phyloP scores from a whole-genome alignment of 2,113 vertebrate genomes.

The Heloderma charlesbogerti region DNA sequence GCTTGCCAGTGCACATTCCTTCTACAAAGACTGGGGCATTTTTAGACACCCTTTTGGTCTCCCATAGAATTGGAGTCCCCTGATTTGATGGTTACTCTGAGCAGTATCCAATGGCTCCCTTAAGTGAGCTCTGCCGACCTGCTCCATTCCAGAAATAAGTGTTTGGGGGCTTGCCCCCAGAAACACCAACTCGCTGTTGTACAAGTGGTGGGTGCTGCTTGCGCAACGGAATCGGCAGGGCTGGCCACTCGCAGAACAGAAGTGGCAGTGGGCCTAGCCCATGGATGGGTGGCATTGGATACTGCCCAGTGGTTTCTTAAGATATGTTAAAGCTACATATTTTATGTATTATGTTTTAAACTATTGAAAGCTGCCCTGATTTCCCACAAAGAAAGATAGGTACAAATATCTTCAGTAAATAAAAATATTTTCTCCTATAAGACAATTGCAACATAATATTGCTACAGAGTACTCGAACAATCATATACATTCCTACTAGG shows the following conservation, averaged over 20 bases:
- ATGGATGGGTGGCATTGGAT: no score
- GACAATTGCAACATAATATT: background rate
- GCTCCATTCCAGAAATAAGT: no score
- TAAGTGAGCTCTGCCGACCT: no score
- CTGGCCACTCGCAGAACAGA: no score
- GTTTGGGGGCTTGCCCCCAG: no score
- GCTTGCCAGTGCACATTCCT: background rate
- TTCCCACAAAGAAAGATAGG: background rate
- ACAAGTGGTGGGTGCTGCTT: no score
- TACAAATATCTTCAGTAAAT: background rate
- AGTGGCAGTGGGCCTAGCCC: no score
- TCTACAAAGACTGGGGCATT: background rate
- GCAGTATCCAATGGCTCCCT: no score
- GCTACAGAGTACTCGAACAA: background rate
- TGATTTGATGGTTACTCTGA: background rate
- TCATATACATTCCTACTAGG: no score
- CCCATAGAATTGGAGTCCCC: background rate
- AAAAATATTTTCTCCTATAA: background rate
- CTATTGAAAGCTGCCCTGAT: background rate
- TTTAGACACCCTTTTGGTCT: background rate
- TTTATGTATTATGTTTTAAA: background rate
- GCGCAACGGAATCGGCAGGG: no score
- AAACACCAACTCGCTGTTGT: no score
- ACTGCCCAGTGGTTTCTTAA: no score
- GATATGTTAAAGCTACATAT: background rate